These are phyloP conservation scores for Pseudomyrmex gracilis DNA, from an alignment of 1,140 invertebrate species.

Conservation along the genomic window DNA sequence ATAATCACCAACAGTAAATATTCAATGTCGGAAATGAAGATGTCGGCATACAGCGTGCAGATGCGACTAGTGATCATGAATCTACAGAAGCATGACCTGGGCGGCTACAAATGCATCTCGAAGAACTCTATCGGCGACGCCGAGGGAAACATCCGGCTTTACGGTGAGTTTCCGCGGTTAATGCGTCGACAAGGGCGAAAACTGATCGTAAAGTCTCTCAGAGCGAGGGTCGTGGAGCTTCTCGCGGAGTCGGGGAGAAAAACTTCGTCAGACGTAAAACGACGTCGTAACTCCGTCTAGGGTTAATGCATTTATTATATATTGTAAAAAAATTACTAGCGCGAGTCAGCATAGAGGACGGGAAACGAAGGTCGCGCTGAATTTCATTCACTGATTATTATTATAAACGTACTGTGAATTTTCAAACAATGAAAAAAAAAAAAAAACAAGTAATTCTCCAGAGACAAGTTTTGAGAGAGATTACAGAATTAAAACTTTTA, in stretches of 20 bases:
- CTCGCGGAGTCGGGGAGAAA: neutral
- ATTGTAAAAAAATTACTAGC: slow-evolving; percentile 24
- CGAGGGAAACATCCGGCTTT: slow-evolving; percentile 94
- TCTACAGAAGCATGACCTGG: slow-evolving; percentile 92
- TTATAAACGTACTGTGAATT: too few relatives aligned
- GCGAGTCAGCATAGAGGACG: too few relatives aligned
- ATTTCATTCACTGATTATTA: neutral
- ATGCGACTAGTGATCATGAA: slow-evolving; percentile 92
- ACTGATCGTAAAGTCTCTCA: slow-evolving; percentile 61
- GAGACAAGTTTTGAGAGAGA: too few relatives aligned
- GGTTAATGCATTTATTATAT: slow-evolving; percentile 32
- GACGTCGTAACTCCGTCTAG: neutral
- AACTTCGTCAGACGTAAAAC: slow-evolving; percentile 7
- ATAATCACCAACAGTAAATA: slow-evolving; percentile 94
- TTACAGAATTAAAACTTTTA: too few relatives aligned
- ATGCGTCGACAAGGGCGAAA: slow-evolving; percentile 33
- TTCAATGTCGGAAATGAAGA: slow-evolving; percentile 90
- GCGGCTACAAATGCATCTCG: slow-evolving; percentile 96
- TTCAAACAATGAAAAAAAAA: too few relatives aligned
- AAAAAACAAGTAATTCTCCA: too few relatives aligned
- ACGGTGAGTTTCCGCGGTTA: slow-evolving; percentile 88
- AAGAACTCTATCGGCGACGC: slow-evolving; percentile 96
- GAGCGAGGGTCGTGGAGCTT: neutral
- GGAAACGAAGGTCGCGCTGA: neutral
- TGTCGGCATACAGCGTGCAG: slow-evolving; percentile 91